Base-by-base conservation (phyloP, 2,797 vertebrate genomes). In the Labroides dimidiatus region DNA sequence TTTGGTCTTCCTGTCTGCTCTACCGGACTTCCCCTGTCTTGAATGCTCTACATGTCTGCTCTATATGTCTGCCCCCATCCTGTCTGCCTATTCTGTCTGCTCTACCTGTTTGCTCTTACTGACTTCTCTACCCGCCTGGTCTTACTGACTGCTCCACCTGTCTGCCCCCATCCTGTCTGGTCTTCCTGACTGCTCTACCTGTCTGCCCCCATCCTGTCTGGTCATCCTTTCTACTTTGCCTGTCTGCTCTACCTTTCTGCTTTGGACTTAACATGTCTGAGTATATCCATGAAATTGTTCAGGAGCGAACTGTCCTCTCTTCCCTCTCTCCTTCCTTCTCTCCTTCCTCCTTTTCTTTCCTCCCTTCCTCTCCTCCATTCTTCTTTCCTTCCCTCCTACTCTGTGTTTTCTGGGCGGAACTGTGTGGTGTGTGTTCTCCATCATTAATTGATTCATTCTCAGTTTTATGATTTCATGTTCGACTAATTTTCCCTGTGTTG, bases 391-490 rank as follows among this genome's bases (percentile, higher is more conserved):
- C 41, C 36, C 84, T 86, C 65, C 65, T 73, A 49, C 55, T 84
- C 72, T 81, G 78, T 91, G 78, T 93, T 91, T 85, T 73, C 84
- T 90, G 70, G 47, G 71, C 75, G 84, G 77, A 82, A 61, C 72
- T 86, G 86, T 93, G 81, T 77, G 88, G 66, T 94, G 13, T 93
- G 86, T 92, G 81, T 75, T 82, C 74, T 72, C 80, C 65, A 58
- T 81, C 76, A 67, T 78, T 80, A 23, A 77, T 48, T 71, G 75
- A 77, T 85, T 77, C 12, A 59, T 23, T 17, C 30, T 48, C 10
- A 9, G 50, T 59, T 59, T 47, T 77, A 54, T 78, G 67, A 54
- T 56, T 86, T 82, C 57, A 63, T 87, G 48, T 82, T 78, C 83
- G 60, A 61, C 36, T 67, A 78, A 53, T 75, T 85, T 86, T 53